phyloP scores from a whole-genome alignment of 1,140 invertebrate species.

The Delia radicum region DNA sequence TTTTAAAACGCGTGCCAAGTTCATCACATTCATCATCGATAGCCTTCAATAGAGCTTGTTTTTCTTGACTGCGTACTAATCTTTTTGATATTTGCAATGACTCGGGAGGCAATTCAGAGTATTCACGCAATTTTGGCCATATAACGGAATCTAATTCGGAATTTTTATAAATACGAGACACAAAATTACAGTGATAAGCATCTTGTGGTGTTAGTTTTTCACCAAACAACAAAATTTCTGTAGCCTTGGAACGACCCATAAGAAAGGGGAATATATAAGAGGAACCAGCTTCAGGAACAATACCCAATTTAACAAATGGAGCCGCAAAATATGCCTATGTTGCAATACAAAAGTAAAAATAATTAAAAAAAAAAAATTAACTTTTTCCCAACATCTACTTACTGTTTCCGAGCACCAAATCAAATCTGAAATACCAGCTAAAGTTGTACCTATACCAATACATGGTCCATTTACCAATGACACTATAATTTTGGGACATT shows the following conservation, averaged over 20 bases:
- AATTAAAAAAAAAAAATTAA: not conserved
- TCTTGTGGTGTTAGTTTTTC: constrained; percentile 77
- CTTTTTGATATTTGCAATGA: constrained; percentile 40
- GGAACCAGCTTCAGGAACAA: constrained; percentile 86
- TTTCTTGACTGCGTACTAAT: constrained; percentile 33
- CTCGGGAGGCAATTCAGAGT: constrained; percentile 37
- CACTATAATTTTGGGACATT: constrained; percentile 86
- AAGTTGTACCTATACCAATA: constrained; percentile 85
- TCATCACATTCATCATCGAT: constrained; percentile 37
- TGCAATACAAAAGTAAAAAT: constrained; percentile 35
- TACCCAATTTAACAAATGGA: constrained; percentile 79
- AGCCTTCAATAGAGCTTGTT: constrained; percentile 31
- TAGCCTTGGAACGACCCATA: constrained; percentile 76
- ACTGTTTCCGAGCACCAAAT: constrained; percentile 80
- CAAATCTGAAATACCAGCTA: constrained; percentile 82
- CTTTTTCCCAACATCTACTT: too few species aligned
- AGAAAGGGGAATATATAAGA: constrained; percentile 80
- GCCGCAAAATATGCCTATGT: constrained; percentile 81
- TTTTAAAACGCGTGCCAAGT: constrained; percentile 31
- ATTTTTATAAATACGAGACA: constrained; percentile 38
- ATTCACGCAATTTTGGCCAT: constrained; percentile 43
- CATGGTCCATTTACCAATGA: constrained; percentile 91
- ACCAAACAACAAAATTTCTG: constrained; percentile 79
- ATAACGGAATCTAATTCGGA: constrained; percentile 36
- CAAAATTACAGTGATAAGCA: constrained; percentile 70